These are phyloP conservation scores for Cavia porcellus DNA, from an alignment of 2,113 vertebrate genomes.

Conservation along the genomic window DNA sequence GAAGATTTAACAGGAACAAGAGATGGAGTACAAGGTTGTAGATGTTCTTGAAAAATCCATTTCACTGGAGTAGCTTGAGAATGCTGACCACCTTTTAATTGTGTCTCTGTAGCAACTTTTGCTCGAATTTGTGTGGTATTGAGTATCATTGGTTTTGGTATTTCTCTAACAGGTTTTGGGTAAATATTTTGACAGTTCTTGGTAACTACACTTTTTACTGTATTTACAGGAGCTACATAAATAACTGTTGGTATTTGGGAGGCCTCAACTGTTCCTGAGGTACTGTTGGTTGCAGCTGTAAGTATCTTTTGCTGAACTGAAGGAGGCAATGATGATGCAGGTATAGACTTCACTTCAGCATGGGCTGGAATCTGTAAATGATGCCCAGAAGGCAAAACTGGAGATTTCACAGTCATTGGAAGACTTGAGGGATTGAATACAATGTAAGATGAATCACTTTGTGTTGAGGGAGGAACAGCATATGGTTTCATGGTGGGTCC, in stretches of 20 bases:
- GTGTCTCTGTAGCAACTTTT: constrained; percentile 59
- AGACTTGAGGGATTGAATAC: constrained; percentile 81
- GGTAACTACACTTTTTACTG: constrained; percentile 84
- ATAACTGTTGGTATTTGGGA: constrained; percentile 85
- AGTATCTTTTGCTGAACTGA: constrained; percentile 91
- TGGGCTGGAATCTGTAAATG: constrained; percentile 92
- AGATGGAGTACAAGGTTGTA: constrained; percentile 76
- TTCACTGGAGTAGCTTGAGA: constrained; percentile 88
- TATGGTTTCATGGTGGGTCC: constrained; percentile 78
- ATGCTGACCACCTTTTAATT: constrained; percentile 78
- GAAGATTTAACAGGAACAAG: constrained; percentile 89
- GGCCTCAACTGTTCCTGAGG: constrained; percentile 77
- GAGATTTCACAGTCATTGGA: constrained; percentile 83
- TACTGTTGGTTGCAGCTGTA: constrained; percentile 77
- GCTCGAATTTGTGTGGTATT: constrained; percentile 66
- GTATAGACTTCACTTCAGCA: constrained; percentile 90
- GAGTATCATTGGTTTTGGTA: constrained; percentile 74
- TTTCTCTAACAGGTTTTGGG: constrained; percentile 71
- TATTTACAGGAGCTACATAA: constrained; percentile 91
- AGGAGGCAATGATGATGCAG: constrained; percentile 89
- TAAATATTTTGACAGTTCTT: constrained; percentile 76
- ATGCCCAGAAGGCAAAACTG: constrained; percentile 89
- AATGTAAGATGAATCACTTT: constrained; percentile 77
- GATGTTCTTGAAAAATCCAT: constrained; percentile 91
- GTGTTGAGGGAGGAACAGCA: constrained; percentile 75